Conservation (phyloP, 2,888 invertebrate genomes). For the Tachina lurida region DNA sequence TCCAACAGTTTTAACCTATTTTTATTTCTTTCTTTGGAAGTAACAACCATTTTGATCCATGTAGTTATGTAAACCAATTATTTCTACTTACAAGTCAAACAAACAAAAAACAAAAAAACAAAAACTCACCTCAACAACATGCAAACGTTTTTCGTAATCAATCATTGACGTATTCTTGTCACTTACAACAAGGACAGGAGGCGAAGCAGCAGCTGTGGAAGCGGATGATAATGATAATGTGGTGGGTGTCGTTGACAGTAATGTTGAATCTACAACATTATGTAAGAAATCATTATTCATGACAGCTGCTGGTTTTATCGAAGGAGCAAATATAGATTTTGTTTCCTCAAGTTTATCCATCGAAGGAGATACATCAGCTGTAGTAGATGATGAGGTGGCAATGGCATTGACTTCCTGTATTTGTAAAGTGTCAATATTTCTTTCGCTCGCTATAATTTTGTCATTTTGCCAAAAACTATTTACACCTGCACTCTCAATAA, state of each 20-base stretch:
- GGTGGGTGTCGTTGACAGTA: background rate
- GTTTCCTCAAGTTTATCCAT: conserved; percentile 37
- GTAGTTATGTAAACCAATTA: no score
- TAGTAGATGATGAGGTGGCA: conserved; percentile 12
- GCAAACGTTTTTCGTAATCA: conserved; percentile 81
- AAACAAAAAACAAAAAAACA: no score
- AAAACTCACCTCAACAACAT: conserved; percentile 81
- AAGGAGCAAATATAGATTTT: conserved; percentile 9
- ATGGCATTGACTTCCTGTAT: conserved; percentile 66
- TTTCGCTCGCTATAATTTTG: conserved; percentile 63
- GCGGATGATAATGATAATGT: background rate
- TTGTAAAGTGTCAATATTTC: conserved; percentile 64
- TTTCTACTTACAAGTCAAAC: background rate
- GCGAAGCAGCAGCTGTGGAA: conserved; percentile 5
- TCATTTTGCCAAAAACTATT: conserved; percentile 73
- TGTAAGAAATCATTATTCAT: conserved; percentile 59
- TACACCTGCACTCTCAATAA: conserved; percentile 68
- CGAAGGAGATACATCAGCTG: conserved; percentile 1
- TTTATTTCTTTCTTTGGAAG: no score
- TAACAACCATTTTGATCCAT: no score
- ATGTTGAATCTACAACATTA: conserved; percentile 21
- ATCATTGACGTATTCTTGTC: conserved; percentile 77
- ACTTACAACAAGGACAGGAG: conserved; percentile 62
- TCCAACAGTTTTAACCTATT: no score
- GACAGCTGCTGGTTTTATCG: conserved; percentile 30